Evolutionary conservation across 2,113 vertebrate genomes (phyloP).

Genomic region (Athene cunicularia): DNA sequence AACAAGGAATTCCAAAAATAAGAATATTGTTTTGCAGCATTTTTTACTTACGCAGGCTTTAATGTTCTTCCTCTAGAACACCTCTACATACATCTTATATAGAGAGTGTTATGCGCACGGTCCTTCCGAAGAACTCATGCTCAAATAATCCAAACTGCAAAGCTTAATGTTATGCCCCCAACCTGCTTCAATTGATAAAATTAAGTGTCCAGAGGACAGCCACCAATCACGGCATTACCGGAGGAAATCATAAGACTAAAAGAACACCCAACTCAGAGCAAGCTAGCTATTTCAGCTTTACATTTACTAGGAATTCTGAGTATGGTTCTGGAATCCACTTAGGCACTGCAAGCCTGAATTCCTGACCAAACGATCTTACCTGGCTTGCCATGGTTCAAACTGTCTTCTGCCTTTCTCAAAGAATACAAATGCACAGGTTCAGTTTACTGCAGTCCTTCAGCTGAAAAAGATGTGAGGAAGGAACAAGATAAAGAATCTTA

Average conservation of each 20-base stretch:
- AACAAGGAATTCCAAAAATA: slow-evolving; percentile 32
- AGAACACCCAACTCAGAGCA: slow-evolving; percentile 36
- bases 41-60: slow-evolving; percentile 71
- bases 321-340: slow-evolving; percentile 16
- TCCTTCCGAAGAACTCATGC: slow-evolving; percentile 49
- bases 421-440: not conserved
- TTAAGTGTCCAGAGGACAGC: slow-evolving; percentile 32
- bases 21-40: not conserved
- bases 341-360: slow-evolving; percentile 25
- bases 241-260: not conserved
- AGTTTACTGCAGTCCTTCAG: not conserved
- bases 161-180: not conserved
- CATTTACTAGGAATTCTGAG: slow-evolving; percentile 29
- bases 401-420: not conserved
- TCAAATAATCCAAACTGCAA: slow-evolving; percentile 29
- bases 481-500: not conserved
- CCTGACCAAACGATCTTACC: slow-evolving; percentile 64
- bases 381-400: slow-evolving; percentile 64
- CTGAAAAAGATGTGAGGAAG: not conserved
- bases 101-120: not conserved
- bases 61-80: slow-evolving; percentile 56
- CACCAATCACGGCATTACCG: not conserved
- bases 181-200: not conserved
- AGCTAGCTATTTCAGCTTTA: slow-evolving; percentile 58
- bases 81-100: not conserved